These are phyloP conservation scores for Drosophila athabasca DNA, from an alignment of 1,140 invertebrate species.

Conservation along the genomic window DNA sequence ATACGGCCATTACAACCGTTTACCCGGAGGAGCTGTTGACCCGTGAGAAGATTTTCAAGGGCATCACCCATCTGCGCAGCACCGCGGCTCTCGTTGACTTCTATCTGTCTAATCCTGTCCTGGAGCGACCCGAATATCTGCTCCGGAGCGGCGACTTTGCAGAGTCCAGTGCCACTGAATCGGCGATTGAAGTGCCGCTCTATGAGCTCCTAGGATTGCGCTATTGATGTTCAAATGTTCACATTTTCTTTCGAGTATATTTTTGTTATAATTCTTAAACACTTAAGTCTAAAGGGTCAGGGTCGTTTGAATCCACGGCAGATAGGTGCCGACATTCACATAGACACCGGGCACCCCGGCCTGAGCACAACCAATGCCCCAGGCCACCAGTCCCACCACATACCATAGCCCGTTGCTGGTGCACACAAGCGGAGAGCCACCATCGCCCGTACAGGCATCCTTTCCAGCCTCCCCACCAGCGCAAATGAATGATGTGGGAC, in stretches of 20 bases:
- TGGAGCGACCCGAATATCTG: conserved; percentile 68
- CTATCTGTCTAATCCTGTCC: conserved; percentile 60
- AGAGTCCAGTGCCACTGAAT: conserved; percentile 39
- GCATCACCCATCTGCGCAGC: conserved; percentile 77
- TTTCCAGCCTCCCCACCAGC: conserved; percentile 90
- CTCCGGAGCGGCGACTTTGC: conserved; percentile 63
- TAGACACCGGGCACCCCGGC: conserved; percentile 88
- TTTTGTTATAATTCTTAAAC: not conserved
- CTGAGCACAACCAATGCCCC: conserved; percentile 89
- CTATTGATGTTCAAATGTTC: conserved; percentile 22
- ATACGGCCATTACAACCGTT: conserved; percentile 65
- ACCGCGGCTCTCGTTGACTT: conserved; percentile 70
- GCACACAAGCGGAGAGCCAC: conserved; percentile 90
- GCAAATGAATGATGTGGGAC: conserved; percentile 89
- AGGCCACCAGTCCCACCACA: conserved; percentile 88
- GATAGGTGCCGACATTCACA: conserved; percentile 86
- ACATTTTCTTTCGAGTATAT: not conserved
- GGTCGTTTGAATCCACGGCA: conserved; percentile 86
- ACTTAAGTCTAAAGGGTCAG: conserved; percentile 45
- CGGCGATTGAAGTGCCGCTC: conserved; percentile 60
- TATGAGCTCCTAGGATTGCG: conserved; percentile 70
- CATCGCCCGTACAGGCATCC: conserved; percentile 91
- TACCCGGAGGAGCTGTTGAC: conserved; percentile 75
- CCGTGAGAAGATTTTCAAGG: conserved; percentile 74
- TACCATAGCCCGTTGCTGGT: conserved; percentile 86